Evolutionary conservation across 2,113 vertebrate genomes (phyloP).

Genomic region (Taxidea taxus): DNA sequence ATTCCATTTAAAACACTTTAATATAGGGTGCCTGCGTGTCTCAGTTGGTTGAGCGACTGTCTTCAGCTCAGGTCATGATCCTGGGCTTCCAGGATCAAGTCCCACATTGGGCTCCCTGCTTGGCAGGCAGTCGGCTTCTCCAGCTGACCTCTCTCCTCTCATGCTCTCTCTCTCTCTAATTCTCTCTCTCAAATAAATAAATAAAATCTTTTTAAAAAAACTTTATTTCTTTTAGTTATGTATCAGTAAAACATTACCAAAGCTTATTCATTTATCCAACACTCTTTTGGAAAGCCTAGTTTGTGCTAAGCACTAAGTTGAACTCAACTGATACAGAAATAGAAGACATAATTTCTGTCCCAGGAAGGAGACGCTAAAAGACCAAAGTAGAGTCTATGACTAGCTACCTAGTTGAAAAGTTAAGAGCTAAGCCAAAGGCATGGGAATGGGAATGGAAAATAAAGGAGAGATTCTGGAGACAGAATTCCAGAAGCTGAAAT

Average conservation of each 20-base stretch:
- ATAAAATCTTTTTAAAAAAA: too few species aligned
- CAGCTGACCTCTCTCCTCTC: too few species aligned
- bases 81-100: too few species aligned
- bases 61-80: too few species aligned
- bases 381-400: neutral
- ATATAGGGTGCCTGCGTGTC: neutral
- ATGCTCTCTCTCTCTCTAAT: too few species aligned
- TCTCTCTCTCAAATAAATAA: too few species aligned
- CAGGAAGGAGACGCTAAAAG: neutral
- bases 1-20: neutral
- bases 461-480: neutral
- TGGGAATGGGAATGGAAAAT: neutral
- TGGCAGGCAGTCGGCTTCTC: too few species aligned
- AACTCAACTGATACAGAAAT: neutral
- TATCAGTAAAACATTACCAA: neutral
- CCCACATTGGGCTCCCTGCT: too few species aligned
- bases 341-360: neutral
- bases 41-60: too few species aligned
- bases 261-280: neutral
- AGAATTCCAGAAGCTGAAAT: neutral
- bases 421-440: neutral
- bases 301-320: neutral
- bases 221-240: neutral
- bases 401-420: neutral
- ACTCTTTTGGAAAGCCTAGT: neutral